These are phyloP conservation scores for Galagoides demidoff DNA, from an alignment of 2,797 vertebrate genomes.

Conservation along the genomic window DNA sequence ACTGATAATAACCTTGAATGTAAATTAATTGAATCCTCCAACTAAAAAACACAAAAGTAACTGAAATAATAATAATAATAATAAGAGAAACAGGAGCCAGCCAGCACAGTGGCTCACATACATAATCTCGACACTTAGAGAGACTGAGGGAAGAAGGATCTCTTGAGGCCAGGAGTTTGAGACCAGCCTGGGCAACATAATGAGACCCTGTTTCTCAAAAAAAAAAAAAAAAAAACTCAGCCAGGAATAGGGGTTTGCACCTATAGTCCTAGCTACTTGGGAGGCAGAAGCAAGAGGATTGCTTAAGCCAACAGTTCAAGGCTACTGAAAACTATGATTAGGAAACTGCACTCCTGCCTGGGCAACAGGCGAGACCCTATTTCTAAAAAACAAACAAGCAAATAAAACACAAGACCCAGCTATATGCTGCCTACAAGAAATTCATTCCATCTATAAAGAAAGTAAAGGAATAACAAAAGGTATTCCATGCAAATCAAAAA, in stretches of 20 bases:
- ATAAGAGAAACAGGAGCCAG: not conserved
- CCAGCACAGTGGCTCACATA: not conserved
- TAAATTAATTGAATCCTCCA: not conserved
- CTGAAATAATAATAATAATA: not conserved
- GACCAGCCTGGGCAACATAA: not conserved
- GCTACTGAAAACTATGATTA: not conserved
- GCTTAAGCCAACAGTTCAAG: not conserved
- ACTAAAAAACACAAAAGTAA: not conserved
- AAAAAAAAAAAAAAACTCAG: not conserved
- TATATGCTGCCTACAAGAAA: not conserved
- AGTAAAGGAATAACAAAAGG: not conserved
- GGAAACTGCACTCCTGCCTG: not conserved
- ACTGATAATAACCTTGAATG: not conserved
- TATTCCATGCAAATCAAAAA: not conserved
- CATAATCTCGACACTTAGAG: not conserved
- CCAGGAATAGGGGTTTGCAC: not conserved
- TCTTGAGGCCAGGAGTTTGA: not conserved
- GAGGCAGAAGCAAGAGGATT: not conserved
- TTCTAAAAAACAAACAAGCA: not conserved
- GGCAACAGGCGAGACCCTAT: not conserved
- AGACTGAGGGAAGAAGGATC: not conserved
- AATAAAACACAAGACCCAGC: not conserved
- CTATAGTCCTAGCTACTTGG: not conserved
- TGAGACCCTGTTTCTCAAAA: not conserved
- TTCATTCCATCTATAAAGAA: not conserved